These are phyloP conservation scores for Tiliacea citrago DNA, from an alignment of 2,888 invertebrate species.

Conservation along the genomic window DNA sequence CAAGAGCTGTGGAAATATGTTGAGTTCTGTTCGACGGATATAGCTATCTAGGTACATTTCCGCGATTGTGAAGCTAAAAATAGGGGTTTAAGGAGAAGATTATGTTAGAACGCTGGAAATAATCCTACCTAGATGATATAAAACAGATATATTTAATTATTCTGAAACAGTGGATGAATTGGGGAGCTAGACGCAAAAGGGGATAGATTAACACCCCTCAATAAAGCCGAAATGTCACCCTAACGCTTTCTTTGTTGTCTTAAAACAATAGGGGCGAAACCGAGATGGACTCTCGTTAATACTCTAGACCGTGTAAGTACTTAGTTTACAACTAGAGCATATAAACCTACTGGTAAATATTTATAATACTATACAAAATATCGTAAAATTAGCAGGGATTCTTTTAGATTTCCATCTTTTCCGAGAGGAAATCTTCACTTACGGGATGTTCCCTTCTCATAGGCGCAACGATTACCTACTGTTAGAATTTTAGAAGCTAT, in stretches of 20 bases:
- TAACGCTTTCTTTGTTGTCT: conserved; percentile 60
- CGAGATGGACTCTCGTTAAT: conserved; percentile 24
- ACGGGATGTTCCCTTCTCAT: background rate
- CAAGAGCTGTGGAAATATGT: conserved; percentile 40
- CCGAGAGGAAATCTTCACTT: conserved; percentile 13
- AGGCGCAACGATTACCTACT: background rate
- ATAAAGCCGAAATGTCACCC: conserved; percentile 36
- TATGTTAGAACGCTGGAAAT: conserved; percentile 2
- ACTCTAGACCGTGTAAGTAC: background rate
- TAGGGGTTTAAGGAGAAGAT: conserved; percentile 32
- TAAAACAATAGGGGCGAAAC: conserved; percentile 26
- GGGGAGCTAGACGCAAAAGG: background rate
- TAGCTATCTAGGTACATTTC: conserved; percentile 14
- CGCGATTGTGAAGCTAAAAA: conserved; percentile 35
- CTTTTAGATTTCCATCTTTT: conserved; percentile 13
- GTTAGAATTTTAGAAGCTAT: conserved; percentile 9
- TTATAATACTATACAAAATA: conserved; percentile 21
- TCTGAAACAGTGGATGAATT: conserved; percentile 4
- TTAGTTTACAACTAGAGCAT: background rate
- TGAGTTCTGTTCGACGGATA: conserved; percentile 28
- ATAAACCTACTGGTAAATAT: conserved; percentile 5
- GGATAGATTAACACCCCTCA: conserved; percentile 31
- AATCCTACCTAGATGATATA: background rate
- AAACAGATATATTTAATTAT: background rate
- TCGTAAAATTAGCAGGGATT: conserved; percentile 27